Evolutionary conservation across 2,113 vertebrate genomes (phyloP), one percentile per base, ranked within the genome.

Genomic region (Neogobius melanostomus): DNA sequence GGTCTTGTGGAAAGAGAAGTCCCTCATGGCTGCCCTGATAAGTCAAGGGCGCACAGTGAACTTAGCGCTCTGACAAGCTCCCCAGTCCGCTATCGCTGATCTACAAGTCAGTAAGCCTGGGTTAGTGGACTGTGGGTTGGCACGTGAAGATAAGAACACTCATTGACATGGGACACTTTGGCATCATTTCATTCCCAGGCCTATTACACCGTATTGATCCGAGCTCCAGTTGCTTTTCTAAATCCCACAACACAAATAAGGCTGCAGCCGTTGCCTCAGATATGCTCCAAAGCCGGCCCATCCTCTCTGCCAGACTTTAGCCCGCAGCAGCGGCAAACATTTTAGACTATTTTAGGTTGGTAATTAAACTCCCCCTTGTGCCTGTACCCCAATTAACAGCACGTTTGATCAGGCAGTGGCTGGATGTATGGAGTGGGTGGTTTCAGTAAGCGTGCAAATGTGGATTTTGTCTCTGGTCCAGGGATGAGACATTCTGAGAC

Each of bases 201-300:
- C 85, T 84, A 91, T 92, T 91, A 89, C 73, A 76, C 79, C 82
- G 77, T 90, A 92, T 91, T 91, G 90, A 92, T 90, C 87, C 84
- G 56, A 79, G 83, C 84, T 79, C 79, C 79, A 75, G 77, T 68
- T 82, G 65, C 69, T 83, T 84, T 64, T 83, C 75, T 73, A 87
- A 85, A 80, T 81, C 82, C 83, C 80, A 68, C 74, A 76, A 73
- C 86, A 81, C 80, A 88, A 89, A 88, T 83, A 82, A 80, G 62
- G 66, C 77, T 82, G 77, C 67, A 72, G 70, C 75, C 81, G 28
- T 79, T 72, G 79, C 87, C 85, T 87, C 74, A 83, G 74, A 86
- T 80, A 62, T 64, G 72, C 63, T 76, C 69, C 64, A 67, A 72
- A 79, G 46, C 57, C 69, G 48, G 56, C 6, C 56, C 36, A 48